A percentile compares a stretch with the other conserved stretches of the same genome.
These are phyloP conservation scores for Sitta carolinensis DNA, from an alignment of 2,797 vertebrate species.

Conservation along the genomic window DNA sequence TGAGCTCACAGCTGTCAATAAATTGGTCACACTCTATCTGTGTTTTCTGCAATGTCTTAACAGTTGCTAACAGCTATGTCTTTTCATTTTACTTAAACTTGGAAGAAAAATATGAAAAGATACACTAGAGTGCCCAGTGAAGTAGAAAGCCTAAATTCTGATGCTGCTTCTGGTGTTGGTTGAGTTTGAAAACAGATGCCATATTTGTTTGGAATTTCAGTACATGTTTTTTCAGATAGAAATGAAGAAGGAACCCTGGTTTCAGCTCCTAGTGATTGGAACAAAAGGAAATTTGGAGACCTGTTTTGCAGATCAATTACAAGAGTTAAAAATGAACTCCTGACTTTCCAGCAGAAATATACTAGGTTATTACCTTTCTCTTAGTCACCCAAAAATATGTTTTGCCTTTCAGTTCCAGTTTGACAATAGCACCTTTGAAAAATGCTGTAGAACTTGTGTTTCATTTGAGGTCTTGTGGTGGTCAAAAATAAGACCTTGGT, in stretches of 20 bases:
- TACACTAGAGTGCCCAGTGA: not conserved
- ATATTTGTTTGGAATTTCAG: not conserved
- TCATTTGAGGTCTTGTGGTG: not conserved
- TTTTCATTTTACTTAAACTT: not conserved
- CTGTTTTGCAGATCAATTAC: not conserved
- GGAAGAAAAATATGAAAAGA: not conserved
- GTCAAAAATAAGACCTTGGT: not conserved
- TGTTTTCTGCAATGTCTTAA: not conserved
- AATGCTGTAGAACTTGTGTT: not conserved
- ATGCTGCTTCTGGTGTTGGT: not conserved
- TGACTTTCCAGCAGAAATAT: not conserved
- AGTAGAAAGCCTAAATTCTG: not conserved
- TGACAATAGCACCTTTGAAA: not conserved
- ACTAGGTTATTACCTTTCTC: not conserved
- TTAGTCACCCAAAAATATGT: not conserved
- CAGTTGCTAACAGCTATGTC: not conserved
- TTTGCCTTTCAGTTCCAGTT: not conserved
- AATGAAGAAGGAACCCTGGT: not conserved
- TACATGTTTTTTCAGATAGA: not conserved
- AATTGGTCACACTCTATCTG: not conserved
- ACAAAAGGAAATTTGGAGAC: not conserved
- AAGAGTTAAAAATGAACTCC: not conserved
- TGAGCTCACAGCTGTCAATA: conserved; percentile 1
- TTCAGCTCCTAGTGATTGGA: not conserved
- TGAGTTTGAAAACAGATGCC: not conserved